Conservation (phyloP, 1,140 invertebrate genomes). For the Heliconius nattereri region DNA sequence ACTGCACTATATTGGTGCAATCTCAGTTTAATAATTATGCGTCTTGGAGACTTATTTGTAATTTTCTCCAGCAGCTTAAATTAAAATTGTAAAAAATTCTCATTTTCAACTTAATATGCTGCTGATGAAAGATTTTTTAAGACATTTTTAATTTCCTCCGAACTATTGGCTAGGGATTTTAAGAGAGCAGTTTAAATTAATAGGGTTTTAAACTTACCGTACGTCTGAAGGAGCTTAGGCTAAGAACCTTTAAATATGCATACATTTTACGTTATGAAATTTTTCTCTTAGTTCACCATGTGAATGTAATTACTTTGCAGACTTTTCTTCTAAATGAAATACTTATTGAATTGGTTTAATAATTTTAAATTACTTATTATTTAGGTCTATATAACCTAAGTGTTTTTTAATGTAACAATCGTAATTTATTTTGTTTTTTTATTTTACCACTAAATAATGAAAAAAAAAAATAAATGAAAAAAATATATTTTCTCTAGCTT, state of each 20-base stretch:
- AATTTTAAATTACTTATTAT: no score
- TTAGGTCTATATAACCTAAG: no score
- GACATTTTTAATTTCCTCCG: not conserved
- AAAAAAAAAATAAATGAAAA: no score
- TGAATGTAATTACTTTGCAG: not conserved
- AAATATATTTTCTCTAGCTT: no score
- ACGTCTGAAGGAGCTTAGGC: not conserved
- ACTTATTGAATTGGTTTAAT: no score
- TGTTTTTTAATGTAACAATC: no score
- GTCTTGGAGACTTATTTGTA: no score
- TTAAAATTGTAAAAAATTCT: slow-evolving; percentile 3
- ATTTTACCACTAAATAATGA: no score
- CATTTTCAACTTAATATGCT: not conserved
- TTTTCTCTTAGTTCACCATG: not conserved
- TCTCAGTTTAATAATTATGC: no score
- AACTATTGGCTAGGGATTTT: slow-evolving; percentile 7
- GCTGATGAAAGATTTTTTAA: slow-evolving; percentile 1
- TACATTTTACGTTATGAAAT: not conserved
- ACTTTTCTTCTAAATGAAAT: not conserved
- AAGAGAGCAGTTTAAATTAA: slow-evolving; percentile 8
- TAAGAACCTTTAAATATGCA: not conserved
- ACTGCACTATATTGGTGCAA: no score
- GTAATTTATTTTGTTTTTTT: no score
- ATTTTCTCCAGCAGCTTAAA: not conserved
- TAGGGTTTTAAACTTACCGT: slow-evolving; percentile 6